Base-by-base conservation (phyloP, 1,140 invertebrate genomes). In the Bombus turneri region DNA sequence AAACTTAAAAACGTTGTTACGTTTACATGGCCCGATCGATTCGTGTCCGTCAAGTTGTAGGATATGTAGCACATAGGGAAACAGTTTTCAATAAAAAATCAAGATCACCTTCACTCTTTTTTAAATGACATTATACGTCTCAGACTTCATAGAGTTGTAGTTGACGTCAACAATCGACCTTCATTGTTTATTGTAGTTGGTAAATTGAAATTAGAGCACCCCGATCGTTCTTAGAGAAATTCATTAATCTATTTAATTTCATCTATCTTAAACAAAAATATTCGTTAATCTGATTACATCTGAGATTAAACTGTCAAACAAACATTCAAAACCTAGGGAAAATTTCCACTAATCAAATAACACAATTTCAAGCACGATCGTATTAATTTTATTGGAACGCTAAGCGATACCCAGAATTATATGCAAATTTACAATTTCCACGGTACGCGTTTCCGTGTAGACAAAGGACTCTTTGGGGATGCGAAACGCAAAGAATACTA, bases 401-500 rank as follows among this genome's bases (percentile, higher is more conserved):
- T n/a, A 62, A n/a, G 10, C 59, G 12, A n/a, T 62, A 28, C 28
- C 10, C 1, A 28, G 28, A 31, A 53, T 22, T 53, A 22, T 53
- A 53, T 53, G 47, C 47, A 53, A 53, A 53, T 53, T 53, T 18
- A 22, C 47, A 8, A 53, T 22, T 53, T 53, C 47, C 47, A 22
- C 74, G 74, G 9, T 69, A 5, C 25, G 34, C 22, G 12, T 25
- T 59, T 41, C 74, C 34, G 25, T 0, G 53, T 22, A 62, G 34
- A 37, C 15, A 31, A 43, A 53, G 31, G 12, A 47, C 31, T 34
- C 57, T 39, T 78, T n/a, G 72, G 22, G 74, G 18, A 76, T n/a
- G 25, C 25, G 64, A 76, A 31, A n/a, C 47, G 6, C 75, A n/a
- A 34, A 3, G 75, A 83, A 83, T 78, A 57, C 64, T 43, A 43